Evolutionary conservation across 2,797 vertebrate genomes (phyloP), one percentile per base, ranked within the genome.

Genomic region (Typhlichthys subterraneus): DNA sequence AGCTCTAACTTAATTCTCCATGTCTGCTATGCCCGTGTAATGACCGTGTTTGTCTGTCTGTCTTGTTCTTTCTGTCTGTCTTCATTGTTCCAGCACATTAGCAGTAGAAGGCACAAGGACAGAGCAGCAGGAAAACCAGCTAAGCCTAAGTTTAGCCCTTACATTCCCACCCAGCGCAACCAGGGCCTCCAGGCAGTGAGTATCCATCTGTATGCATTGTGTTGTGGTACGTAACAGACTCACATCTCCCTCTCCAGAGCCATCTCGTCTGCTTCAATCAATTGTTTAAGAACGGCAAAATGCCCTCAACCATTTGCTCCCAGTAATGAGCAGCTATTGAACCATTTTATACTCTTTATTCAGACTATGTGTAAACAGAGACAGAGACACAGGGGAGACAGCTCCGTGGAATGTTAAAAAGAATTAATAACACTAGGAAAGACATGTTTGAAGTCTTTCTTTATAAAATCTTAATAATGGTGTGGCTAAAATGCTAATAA

Each of bases 101-200:
- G 97, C 93, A 99, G 98, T 80, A 92, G 98, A 89, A 94, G 98
- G 77, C 98, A 99, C 84, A 99, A 99, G 91, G 98, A 99, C 79
- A 91, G 95, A 90, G 96, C 97, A 51, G 96, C 97, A 72, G 98
- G 98, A 73, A 99, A 99, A 88, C 96, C 96, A 13, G 88, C 95
- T 88, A 99, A 99, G 85, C 97, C 98, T n/a, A 99, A 99, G 85
- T 99, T 96, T 83, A 97, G 95, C 79, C 97, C 96, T n/a, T 98
- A 98, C 87, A 92, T 93, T 87, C 94, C 95, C 85, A 84, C 90
- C 66, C 94, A 93, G 79, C 90, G 93, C 50, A 94, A 92, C 66
- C 94, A 94, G 15, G 92, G 87, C 86, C 91, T 95, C 85, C 91
- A 95, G 88, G 92, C 95, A 45, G 96, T 98, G 88, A 95, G 95